Percentiles rank a stretch among this genome's conserved stretches.
Evolutionary conservation across 2,888 invertebrate genomes (phyloP).

Genomic region (Cryptocephalus primarius): DNA sequence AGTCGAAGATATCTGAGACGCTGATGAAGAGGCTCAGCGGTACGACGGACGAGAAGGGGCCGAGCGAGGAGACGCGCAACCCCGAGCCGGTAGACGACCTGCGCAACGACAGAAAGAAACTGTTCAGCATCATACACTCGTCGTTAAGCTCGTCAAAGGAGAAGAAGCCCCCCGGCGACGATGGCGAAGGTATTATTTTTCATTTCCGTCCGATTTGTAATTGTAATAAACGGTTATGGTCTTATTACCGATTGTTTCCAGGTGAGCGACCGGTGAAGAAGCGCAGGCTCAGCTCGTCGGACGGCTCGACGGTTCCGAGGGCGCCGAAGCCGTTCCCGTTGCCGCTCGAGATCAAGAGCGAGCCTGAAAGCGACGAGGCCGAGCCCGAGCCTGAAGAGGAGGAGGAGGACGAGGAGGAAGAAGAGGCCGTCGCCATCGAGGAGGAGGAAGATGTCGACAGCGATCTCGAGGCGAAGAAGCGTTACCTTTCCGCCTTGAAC

Average conservation of each 20-base stretch:
- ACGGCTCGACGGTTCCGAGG: too few relatives aligned
- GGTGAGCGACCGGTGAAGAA: too few relatives aligned
- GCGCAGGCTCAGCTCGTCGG: too few relatives aligned
- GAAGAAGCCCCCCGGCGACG: too few relatives aligned
- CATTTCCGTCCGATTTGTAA: too few relatives aligned
- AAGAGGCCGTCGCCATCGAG: constrained; percentile 9
- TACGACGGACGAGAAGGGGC: background rate
- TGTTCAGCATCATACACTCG: constrained; percentile 25
- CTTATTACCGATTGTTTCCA: too few relatives aligned
- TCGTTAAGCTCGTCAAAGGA: constrained; percentile 11
- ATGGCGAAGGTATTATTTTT: too few relatives aligned
- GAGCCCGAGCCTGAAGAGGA: constrained; percentile 11
- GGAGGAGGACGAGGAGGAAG: constrained; percentile 10
- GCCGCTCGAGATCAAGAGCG: constrained; percentile 24
- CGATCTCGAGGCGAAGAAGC: background rate
- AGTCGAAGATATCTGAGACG: constrained; percentile 28
- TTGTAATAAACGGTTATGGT: too few relatives aligned
- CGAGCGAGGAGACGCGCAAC: constrained; percentile 1
- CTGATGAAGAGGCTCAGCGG: constrained; percentile 27
- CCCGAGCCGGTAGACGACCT: background rate
- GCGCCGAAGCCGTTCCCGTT: too few relatives aligned
- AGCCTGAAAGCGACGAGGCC: constrained; percentile 27
- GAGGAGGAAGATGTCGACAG: background rate
- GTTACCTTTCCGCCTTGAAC: constrained; percentile 31
- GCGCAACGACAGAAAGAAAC: constrained; percentile 13